Base-by-base conservation (phyloP, 2,113 vertebrate genomes). In the Salvator merianae region DNA sequence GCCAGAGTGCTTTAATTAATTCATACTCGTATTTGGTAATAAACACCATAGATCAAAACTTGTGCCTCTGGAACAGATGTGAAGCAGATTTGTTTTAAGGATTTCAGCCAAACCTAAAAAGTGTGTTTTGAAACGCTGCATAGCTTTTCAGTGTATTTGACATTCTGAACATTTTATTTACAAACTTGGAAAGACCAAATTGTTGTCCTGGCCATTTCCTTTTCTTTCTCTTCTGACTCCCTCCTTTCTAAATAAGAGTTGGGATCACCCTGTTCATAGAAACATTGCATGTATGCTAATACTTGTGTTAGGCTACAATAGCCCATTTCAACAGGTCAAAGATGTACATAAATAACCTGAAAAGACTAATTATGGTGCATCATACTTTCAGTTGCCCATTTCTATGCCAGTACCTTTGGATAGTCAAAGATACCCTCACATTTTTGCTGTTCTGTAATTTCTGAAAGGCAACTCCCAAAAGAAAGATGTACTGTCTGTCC, bases 221-320 rank as follows among this genome's bases (percentile, higher is more conserved):
- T 47, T 47, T 47, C 43, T 9, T 47, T 47, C n/a, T n/a, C n/a
- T n/a, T n/a, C n/a, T n/a, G n/a, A n/a, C n/a, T 47, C 43, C 10
- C 43, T 30, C 84, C 79, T 28, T 5, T 22, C 77, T 84, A 50
- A 88, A 38, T 70, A 40, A 50, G 7, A 85, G 87, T 55, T 3
- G 78, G 12, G 0, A 1, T 9, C 65, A 3, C 1, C 0, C 38
- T n/a, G 36, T 69, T 84, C 77, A 22, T 24, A 43, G 8, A 47
- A 30, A 18, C 22, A 78, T 77, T 62, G 36, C 20, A 36, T 76
- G 20, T 2, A 62, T 77, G 14, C 26, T 2, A 38, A 36, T 69
- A 30, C 24, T 68, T 68, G 10, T 85, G 59, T 65, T 38, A 73
- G 50, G 40, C 47, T 53, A 50, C 6, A 1, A 3, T 38, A 38